Percentiles rank a stretch among this genome's conserved stretches.
Conservation (phyloP, 2,113 vertebrate genomes). For the Natator depressus region DNA sequence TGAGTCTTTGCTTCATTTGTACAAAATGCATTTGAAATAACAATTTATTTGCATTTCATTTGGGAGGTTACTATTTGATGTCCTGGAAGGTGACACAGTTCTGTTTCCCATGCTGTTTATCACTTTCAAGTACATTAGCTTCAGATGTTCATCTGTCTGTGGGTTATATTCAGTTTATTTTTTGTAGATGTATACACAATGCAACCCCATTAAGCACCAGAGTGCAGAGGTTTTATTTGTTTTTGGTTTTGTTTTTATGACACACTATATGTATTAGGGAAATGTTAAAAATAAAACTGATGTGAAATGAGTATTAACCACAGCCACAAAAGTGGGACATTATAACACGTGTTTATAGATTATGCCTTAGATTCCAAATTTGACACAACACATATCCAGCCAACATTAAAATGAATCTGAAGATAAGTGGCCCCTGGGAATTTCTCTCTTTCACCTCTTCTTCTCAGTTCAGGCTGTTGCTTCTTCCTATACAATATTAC, state of each 20-base stretch:
- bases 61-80: not conserved
- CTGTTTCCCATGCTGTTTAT: slow-evolving; percentile 17
- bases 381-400: not conserved
- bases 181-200: not conserved
- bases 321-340: not conserved
- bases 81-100: not conserved
- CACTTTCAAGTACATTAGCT: slow-evolving; percentile 25
- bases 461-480: not conserved
- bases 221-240: not conserved
- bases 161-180: not conserved
- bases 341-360: not conserved
- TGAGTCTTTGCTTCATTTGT: slow-evolving; percentile 14
- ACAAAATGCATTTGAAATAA: slow-evolving; percentile 34
- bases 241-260: not conserved
- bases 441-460: not conserved
- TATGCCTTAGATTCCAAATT: not conserved
- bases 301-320: not conserved
- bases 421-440: not conserved
- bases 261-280: not conserved
- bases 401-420: not conserved
- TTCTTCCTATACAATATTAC: not conserved
- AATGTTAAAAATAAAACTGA: not conserved
- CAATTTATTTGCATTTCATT: slow-evolving; percentile 23
- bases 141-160: slow-evolving; percentile 16
- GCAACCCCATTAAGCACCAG: not conserved